Percentiles rank a stretch among this genome's conserved stretches.
These are phyloP conservation scores for Sebastes alutus DNA, from an alignment of 2,797 vertebrate species.

Conservation along the genomic window DNA sequence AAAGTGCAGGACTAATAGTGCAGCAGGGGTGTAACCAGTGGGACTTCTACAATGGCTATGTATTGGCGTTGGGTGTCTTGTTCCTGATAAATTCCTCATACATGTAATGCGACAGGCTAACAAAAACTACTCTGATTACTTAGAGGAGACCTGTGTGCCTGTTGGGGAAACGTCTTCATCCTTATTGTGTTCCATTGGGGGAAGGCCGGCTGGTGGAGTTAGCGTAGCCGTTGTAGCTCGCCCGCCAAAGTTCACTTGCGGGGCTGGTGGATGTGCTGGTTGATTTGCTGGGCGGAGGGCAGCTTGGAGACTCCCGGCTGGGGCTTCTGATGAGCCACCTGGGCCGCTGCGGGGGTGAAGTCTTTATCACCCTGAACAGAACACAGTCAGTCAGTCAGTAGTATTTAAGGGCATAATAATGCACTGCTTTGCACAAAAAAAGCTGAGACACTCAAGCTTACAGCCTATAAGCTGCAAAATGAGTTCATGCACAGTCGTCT, in stretches of 20 bases:
- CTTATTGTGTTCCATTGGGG: conserved; percentile 58
- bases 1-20: conserved; percentile 44
- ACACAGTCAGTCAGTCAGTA: conserved; percentile 10
- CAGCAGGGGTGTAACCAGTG: conserved; percentile 33
- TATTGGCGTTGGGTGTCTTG: conserved; percentile 3
- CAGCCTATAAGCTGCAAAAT: neutral
- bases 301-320: conserved; percentile 92
- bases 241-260: conserved; percentile 88
- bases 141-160: conserved; percentile 50
- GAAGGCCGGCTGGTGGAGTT: conserved; percentile 49
- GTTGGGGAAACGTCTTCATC: conserved; percentile 52
- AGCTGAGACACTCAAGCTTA: neutral
- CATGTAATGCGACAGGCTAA: conserved; percentile 14
- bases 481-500: neutral
- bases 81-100: conserved; percentile 23
- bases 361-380: conserved; percentile 93
- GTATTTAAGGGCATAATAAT: neutral
- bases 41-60: conserved; percentile 36
- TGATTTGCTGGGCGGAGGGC: conserved; percentile 83
- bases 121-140: conserved; percentile 41
- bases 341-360: conserved; percentile 96
- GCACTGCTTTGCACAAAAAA: neutral
- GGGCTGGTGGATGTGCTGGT: conserved; percentile 97
- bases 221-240: conserved; percentile 20
- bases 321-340: conserved; percentile 98